Evolutionary conservation across 2,797 vertebrate genomes (phyloP).

Genomic region (Meda fulgida): DNA sequence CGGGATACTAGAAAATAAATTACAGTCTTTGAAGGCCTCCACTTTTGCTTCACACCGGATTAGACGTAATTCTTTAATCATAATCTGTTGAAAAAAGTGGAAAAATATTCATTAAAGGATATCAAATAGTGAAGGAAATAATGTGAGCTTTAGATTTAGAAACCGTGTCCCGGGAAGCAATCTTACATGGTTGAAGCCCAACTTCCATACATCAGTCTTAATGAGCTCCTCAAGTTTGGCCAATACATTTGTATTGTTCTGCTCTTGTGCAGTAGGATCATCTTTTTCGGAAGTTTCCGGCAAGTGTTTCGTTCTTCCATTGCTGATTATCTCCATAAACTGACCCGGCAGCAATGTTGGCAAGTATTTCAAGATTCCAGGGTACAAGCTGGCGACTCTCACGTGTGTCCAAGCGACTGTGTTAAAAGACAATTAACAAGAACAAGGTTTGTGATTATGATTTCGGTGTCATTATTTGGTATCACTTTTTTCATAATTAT

Average conservation of each 20-base stretch:
- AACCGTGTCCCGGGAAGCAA: neutral
- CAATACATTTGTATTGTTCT: slow-evolving; percentile 20
- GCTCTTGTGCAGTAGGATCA: neutral
- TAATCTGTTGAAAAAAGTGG: slow-evolving; percentile 70
- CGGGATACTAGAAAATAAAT: slow-evolving; percentile 73
- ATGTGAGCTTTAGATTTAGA: neutral
- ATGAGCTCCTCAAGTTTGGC: slow-evolving; percentile 75
- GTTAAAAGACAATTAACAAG: neutral
- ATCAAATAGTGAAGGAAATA: neutral
- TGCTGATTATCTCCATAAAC: slow-evolving; percentile 68
- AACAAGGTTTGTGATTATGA: neutral
- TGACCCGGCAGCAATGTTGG: slow-evolving; percentile 79
- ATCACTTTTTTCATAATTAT: neutral
- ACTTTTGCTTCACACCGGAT: slow-evolving; percentile 78
- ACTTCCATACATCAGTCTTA: slow-evolving; percentile 78
- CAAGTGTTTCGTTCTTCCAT: neutral
- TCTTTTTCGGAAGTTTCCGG: neutral
- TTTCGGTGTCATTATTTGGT: neutral
- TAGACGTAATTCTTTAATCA: slow-evolving; percentile 72
- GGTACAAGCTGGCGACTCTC: slow-evolving; percentile 71
- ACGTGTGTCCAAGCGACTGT: slow-evolving; percentile 73
- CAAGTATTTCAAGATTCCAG: slow-evolving; percentile 77
- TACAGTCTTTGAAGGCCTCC: slow-evolving; percentile 70
- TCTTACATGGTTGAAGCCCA: slow-evolving; percentile 62
- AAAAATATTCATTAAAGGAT: neutral